Base-by-base conservation (phyloP, 1,140 invertebrate species). In the Diabrotica virgifera region DNA sequence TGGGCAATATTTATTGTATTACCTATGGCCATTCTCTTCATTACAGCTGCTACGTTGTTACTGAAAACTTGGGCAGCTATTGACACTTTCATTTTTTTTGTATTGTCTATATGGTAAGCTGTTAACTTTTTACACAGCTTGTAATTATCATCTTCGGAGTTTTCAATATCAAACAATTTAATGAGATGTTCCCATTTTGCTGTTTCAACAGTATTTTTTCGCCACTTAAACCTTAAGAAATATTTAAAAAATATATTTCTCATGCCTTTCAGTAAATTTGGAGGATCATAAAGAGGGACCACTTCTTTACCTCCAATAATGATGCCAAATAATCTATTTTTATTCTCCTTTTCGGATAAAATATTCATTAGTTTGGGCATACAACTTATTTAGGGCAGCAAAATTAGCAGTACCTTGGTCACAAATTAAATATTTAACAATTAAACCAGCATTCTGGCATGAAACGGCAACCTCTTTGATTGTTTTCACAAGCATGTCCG, bases 81-180 rank as follows among this genome's bases (percentile, higher is more conserved):
- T 13, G 12, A 62, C 14, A 66, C 64, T 57, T 60, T 62, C 36
- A 66, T 61, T 55, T 61, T 66, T 56, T 62, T 62, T 5, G 38
- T 55, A n/a, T 61, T 66, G 3, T 55, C 12, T n/a, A 60, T 55
- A 37, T 62, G 64, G 14, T 37, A 6, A 11, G n/a, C 10, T 10
- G 14, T 66, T 11, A 61, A 12, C 36, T 66, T 66, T n/a, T 62
- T 46, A 50, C 59, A 66, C 7, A 63, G 52, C 12, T 56, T 63
- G 9, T 56, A 63, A n/a, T 40, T 36, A 14, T 46, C 37, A 55
- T 63, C 62, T 40, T 54, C 52, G 4, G 51, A 35, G 53, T 46
- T 6, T 12, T 64, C 38, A 36, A 59, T 58, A 36, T 58, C 12
- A 64, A 13, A 64, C 8, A 64, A 52, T 35, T 52, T 59, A 5